Base-by-base conservation (phyloP, 30 jellyfish, hydroid and myxozoan species). In the Aurelia coerulea region DNA sequence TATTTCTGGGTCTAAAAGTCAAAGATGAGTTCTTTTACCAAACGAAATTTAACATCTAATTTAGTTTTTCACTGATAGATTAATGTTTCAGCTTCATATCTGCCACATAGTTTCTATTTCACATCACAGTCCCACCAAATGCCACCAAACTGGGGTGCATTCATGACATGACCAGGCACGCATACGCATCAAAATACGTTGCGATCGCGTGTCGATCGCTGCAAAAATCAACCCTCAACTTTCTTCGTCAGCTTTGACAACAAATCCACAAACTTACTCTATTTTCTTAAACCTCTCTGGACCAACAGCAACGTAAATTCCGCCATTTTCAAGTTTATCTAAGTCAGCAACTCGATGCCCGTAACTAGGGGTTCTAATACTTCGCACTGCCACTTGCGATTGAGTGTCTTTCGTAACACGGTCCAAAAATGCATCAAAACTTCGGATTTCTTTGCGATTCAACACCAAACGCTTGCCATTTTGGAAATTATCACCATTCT, bases 251-350 rank as follows among this genome's bases (percentile, higher is more conserved):
- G 51, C 51, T 39, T 39, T 39, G 51, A 39, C 8, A 46, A 46
- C 6, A 64, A 51, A 23, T n/a, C 14, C 53, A 16, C 29, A 49
- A 42, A 84, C 97, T 86, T 81, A 92, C 98, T 83, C 91, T 60
- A 92, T 49, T 49, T 85, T 84, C 72, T 92, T 92, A 56, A 92
- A 92, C 56, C 91, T 81, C 68, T 92, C 98, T 7, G 91, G 88
- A 16, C 98, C 98, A 33, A 93, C 90, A 29, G 98, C 98, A 54
- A 93, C 98, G 54, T 93, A 93, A 8, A 93, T 75, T 10, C 98
- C 98, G 1, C 98, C 98, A 88, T 87, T 84, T 81, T 87, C 93
- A 41, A 93, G 32, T 39, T 83, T 80, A 41, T 93, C 98, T 37
- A 93, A 66, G 2, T 83, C 88, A 14, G 31, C 74, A 29, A 93